phyloP scores from a whole-genome alignment of 1,140 invertebrate species.

The Calliphora vicina region DNA sequence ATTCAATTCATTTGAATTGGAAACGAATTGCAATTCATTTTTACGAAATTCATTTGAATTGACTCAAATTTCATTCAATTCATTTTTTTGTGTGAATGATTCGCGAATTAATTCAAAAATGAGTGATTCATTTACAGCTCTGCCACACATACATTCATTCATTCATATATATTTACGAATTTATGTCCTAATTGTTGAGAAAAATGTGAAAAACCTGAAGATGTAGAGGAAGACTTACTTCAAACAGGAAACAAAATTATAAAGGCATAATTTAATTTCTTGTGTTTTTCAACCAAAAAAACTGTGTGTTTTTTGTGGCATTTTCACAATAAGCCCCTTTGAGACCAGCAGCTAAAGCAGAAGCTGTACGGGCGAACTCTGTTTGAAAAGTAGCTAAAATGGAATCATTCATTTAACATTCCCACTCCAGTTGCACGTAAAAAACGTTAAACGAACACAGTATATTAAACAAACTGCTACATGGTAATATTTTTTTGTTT shows the following conservation, averaged over 20 bases:
- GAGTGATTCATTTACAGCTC: too few species aligned
- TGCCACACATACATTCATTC: not conserved
- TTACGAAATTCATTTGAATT: too few species aligned
- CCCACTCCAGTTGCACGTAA: not conserved
- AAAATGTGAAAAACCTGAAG: not conserved
- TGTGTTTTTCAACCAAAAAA: not conserved
- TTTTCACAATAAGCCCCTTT: not conserved
- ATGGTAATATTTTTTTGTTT: not conserved
- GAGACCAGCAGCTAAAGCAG: not conserved
- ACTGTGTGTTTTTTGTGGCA: too few species aligned
- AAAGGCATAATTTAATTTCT: constrained; percentile 6
- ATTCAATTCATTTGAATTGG: too few species aligned
- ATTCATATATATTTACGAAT: not conserved
- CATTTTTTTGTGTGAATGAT: too few species aligned
- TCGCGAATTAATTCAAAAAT: too few species aligned
- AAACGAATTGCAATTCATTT: too few species aligned
- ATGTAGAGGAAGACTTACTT: not conserved
- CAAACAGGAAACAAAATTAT: not conserved
- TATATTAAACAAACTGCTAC: constrained; percentile 1
- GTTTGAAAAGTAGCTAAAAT: not conserved
- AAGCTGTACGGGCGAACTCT: not conserved
- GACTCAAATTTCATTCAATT: too few species aligned
- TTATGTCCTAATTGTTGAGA: not conserved
- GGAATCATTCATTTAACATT: not conserved
- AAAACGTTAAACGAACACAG: not conserved